These are phyloP conservation scores for Cactoblastis cactorum DNA, from an alignment of 2,888 invertebrate genomes.

Conservation along the genomic window DNA sequence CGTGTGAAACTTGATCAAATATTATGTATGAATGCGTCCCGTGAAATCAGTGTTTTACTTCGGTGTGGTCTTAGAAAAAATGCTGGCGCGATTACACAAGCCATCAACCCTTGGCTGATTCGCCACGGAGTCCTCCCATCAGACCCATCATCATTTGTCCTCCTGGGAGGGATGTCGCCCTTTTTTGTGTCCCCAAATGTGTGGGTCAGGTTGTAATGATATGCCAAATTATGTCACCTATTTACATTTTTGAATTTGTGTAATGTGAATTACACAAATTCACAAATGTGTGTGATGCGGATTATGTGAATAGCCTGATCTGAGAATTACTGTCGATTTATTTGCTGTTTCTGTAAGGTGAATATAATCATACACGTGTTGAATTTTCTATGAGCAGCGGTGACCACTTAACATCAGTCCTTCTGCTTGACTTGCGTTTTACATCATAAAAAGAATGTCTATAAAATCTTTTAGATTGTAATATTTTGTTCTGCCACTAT, in stretches of 20 bases:
- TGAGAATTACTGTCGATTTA: neutral
- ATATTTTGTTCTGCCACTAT: too few relatives aligned
- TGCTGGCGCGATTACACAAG: conserved; percentile 65
- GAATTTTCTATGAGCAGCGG: too few relatives aligned
- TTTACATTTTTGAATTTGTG: neutral
- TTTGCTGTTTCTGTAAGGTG: neutral
- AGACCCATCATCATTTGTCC: conserved; percentile 59
- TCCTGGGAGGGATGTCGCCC: conserved; percentile 37
- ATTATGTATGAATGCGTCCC: conserved; percentile 37
- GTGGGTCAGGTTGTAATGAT: conserved; percentile 8
- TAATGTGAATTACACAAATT: too few relatives aligned
- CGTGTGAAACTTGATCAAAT: conserved; percentile 52
- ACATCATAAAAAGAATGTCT: too few relatives aligned
- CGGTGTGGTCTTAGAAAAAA: conserved; percentile 74
- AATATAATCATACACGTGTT: too few relatives aligned
- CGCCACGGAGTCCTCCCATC: conserved; percentile 58
- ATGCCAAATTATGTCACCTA: conserved; percentile 12
- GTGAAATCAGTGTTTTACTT: conserved; percentile 73
- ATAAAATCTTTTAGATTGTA: too few relatives aligned
- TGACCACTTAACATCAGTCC: too few relatives aligned
- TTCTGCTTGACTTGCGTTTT: too few relatives aligned
- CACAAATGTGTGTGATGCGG: too few relatives aligned
- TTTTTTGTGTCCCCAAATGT: conserved; percentile 29
- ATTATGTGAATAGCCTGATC: neutral
- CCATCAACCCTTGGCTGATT: conserved; percentile 70